phyloP scores from a whole-genome alignment of 2,113 vertebrate genomes.

The Platichthys stellatus region DNA sequence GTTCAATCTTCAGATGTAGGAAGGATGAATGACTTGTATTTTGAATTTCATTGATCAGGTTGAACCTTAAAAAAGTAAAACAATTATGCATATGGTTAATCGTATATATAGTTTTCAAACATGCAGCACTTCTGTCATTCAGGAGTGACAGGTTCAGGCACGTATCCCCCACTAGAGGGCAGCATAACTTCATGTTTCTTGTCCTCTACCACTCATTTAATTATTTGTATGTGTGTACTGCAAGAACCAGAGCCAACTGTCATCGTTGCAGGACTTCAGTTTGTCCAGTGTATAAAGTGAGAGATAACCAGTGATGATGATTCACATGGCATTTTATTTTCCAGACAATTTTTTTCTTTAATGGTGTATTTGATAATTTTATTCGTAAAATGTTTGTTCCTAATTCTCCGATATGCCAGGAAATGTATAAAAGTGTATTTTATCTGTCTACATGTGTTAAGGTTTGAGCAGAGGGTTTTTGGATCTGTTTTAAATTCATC shows the following conservation, averaged over 20 bases:
- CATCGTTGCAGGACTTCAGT: no score
- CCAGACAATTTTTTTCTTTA: constrained; percentile 12
- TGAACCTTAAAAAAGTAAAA: neutral
- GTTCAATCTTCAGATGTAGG: neutral
- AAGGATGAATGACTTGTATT: neutral
- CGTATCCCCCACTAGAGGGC: constrained; percentile 69
- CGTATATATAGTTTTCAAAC: neutral
- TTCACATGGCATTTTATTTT: constrained; percentile 8
- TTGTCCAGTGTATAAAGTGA: neutral
- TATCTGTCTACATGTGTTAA: constrained; percentile 2
- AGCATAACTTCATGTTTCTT: constrained; percentile 37
- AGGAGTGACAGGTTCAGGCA: neutral
- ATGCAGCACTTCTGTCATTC: neutral
- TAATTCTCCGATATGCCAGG: constrained; percentile 2
- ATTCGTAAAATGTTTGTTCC: neutral
- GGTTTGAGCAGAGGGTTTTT: constrained; percentile 35
- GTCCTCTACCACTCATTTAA: no score
- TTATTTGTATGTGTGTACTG: neutral
- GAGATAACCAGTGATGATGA: neutral
- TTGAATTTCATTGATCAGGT: neutral
- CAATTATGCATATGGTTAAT: neutral
- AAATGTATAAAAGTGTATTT: neutral
- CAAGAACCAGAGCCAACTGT: neutral
- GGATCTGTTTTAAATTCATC: neutral
- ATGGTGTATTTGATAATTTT: neutral